A percentile compares a stretch with the other conserved stretches of the same genome.
phyloP scores from a whole-genome alignment of 2,888 invertebrate genomes.

The Trachelus stipa region DNA sequence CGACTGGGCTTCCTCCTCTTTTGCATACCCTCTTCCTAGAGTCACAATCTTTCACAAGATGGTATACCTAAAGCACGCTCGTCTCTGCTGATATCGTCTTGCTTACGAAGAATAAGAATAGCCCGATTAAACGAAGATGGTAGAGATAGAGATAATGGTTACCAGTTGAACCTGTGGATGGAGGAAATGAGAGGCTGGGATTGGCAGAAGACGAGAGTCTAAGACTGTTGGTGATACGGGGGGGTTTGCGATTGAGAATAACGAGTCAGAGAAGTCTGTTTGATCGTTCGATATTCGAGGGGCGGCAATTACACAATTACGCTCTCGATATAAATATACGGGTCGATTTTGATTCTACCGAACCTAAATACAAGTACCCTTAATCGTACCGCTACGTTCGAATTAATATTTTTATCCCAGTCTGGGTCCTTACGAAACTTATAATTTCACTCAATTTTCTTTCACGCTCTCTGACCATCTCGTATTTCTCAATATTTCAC shows the following conservation, averaged over 20 bases:
- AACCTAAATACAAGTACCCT: not conserved
- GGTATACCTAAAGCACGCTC: not conserved
- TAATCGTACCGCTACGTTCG: not conserved
- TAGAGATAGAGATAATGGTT: not conserved
- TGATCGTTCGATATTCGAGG: not conserved
- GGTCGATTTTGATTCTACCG: not conserved
- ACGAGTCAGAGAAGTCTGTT: not conserved
- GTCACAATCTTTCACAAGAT: not conserved
- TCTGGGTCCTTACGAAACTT: not conserved
- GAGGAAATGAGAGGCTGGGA: slow-evolving; percentile 3
- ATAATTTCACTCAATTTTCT: not conserved
- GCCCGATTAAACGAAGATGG: not conserved
- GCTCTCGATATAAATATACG: not conserved
- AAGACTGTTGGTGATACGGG: not conserved
- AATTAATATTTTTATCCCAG: not conserved
- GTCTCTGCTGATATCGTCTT: not conserved
- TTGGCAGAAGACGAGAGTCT: not conserved
- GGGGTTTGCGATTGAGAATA: not conserved
- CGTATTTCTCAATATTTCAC: too few relatives aligned
- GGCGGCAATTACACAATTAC: not conserved
- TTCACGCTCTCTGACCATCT: not conserved
- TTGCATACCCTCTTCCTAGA: not conserved
- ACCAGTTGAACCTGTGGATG: not conserved
- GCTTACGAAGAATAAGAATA: not conserved
- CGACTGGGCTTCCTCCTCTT: slow-evolving; percentile 36